Base-by-base conservation (phyloP, 2,113 vertebrate genomes). In the Rhinogobius similis region DNA sequence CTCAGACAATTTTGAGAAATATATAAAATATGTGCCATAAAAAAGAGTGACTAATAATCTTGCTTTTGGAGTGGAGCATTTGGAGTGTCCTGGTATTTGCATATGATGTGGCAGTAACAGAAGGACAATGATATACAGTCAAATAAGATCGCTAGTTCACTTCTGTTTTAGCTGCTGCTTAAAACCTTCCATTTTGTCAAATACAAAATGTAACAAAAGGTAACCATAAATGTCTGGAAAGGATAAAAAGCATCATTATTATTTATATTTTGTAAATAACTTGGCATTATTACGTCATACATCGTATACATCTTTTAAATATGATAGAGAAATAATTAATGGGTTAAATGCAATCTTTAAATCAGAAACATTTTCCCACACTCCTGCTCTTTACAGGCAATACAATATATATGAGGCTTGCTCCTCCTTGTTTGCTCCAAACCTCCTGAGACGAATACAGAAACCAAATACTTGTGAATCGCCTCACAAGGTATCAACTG, bases 381-480 rank as follows among this genome's bases (percentile, higher is more conserved):
- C 36, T 52, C 9, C 56, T 11, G 36, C 11, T 67, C 29, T 76
- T 78, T 67, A 38, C 32, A 53, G 73, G 23, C 27, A 65, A 12
- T 23, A 64, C 62, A 77, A 72, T 72, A 21, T 70, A 52, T 48
- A 67, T 72, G 24, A 48, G 23, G 72, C 46, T 62, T 53, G 55
- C 50, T 43, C 39, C 56, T 70, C 14, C 44, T 48, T 62, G 38
- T 62, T 48, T 23, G 38, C 46, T 53, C 12, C 23, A 41, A 59
- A 3, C 36, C 63, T 29, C 55, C 44, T 4, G 21, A 58, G 65
- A 74, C 76, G 32, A 52, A 26, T 7, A 69, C 12, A 66, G 41
- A 69, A 76, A 86, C 50, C 44, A 6, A 75, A 79, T 86, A 67
- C 64, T 69, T 53, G 38, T 41, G 52, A 76, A 73, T 18, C 10